phyloP scores from a whole-genome alignment of 1,140 invertebrate species.

The Macrotrachela quadricornifera region DNA sequence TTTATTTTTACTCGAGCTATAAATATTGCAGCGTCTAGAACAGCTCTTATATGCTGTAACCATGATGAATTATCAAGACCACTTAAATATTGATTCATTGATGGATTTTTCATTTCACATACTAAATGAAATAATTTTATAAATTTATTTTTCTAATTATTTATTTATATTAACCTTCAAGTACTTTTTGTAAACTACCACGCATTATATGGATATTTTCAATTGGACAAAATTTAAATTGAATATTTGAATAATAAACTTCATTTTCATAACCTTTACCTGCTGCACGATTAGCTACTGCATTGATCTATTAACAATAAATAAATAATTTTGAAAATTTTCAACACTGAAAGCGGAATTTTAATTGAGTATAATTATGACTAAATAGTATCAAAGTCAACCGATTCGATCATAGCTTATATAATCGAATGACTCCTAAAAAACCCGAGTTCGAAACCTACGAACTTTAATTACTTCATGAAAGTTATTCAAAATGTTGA shows the following conservation, averaged over 20 bases:
- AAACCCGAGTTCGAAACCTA: too few relatives aligned
- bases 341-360: too few relatives aligned
- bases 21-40: constrained; percentile 74
- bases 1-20: constrained; percentile 37
- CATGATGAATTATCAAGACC: constrained; percentile 82
- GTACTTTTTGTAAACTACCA: constrained; percentile 67
- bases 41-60: constrained; percentile 78
- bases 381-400: too few relatives aligned
- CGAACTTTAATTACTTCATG: too few relatives aligned
- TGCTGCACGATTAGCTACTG: constrained; percentile 90
- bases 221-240: constrained; percentile 93
- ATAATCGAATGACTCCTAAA: too few relatives aligned
- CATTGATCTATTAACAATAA: constrained; percentile 89
- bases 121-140: neutral
- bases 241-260: constrained; percentile 91
- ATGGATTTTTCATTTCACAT: constrained; percentile 60
- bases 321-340: too few relatives aligned
- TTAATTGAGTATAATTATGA: too few relatives aligned
- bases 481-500: too few relatives aligned
- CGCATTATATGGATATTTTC: constrained; percentile 99
- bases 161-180: constrained; percentile 51
- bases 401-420: too few relatives aligned
- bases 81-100: constrained; percentile 68
- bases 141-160: neutral
- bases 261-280: constrained; percentile 98